A percentile compares a stretch with the other conserved stretches of the same genome.
Evolutionary conservation across 2,888 invertebrate genomes (phyloP).

Genomic region (Drosophila fulvimacula): DNA sequence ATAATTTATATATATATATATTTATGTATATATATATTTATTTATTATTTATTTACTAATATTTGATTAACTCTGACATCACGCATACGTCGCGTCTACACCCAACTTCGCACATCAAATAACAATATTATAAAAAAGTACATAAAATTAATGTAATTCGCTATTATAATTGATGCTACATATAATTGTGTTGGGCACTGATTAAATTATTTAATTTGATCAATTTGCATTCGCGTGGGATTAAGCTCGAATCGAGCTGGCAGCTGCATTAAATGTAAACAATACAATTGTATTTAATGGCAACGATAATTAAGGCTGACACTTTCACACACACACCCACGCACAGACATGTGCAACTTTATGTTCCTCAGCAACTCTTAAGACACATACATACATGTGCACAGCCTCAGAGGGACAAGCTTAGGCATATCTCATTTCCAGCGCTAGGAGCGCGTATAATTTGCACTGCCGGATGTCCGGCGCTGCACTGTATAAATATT

Average conservation of each 20-base stretch:
- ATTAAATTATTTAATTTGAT: constrained; percentile 47
- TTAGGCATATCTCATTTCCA: constrained; percentile 44
- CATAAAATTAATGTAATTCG: constrained; percentile 1
- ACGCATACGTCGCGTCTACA: background rate
- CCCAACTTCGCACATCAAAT: background rate
- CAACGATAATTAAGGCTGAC: constrained; percentile 35
- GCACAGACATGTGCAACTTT: too few species aligned
- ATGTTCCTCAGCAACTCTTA: too few species aligned
- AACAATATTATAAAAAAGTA: background rate
- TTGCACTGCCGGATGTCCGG: constrained; percentile 63
- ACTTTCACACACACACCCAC: constrained; percentile 7
- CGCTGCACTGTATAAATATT: constrained; percentile 52
- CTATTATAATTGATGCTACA: constrained; percentile 24
- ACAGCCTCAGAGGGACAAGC: too few species aligned
- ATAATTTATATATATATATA: too few species aligned
- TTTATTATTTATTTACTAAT: too few species aligned
- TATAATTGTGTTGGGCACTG: constrained; percentile 25
- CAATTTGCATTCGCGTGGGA: constrained; percentile 9
- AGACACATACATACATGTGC: too few species aligned
- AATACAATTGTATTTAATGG: constrained; percentile 22
- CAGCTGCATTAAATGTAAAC: constrained; percentile 2
- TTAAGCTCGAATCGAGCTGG: constrained; percentile 21
- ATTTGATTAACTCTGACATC: background rate
- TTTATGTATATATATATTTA: too few species aligned
- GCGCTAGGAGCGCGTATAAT: constrained; percentile 36